Conservation (phyloP, 92 coral and sea anemone species). For the Plumapathes pennacea region DNA sequence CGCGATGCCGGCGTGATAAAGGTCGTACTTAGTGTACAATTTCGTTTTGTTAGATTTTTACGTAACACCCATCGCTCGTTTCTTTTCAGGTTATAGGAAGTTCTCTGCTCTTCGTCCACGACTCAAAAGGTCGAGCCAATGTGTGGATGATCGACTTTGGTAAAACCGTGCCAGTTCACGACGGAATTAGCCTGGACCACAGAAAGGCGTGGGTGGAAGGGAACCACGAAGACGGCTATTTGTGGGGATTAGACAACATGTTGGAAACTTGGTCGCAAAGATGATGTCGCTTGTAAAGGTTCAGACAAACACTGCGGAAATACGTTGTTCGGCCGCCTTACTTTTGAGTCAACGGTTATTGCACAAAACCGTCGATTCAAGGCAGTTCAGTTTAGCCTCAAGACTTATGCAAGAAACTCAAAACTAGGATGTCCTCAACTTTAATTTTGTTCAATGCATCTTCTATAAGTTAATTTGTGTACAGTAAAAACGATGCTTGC, state of each 20-base stretch:
- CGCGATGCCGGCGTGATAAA: too few relatives aligned
- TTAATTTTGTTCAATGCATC: too few relatives aligned
- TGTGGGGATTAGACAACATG: constrained; percentile 97
- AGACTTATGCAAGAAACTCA: too few relatives aligned
- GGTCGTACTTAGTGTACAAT: background rate
- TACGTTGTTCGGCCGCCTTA: too few relatives aligned
- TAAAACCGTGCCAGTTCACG: constrained; percentile 78
- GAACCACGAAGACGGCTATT: constrained; percentile 95
- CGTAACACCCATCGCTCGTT: background rate
- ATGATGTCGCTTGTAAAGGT: constrained; percentile 9
- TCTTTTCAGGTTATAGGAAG: constrained; percentile 87
- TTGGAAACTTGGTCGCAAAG: constrained; percentile 84
- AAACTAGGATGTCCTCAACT: too few relatives aligned
- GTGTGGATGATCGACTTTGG: constrained; percentile 99
- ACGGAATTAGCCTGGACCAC: constrained; percentile 65
- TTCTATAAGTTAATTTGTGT: too few relatives aligned
- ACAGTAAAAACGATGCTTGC: too few relatives aligned
- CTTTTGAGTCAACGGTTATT: too few relatives aligned
- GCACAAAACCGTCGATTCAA: too few relatives aligned
- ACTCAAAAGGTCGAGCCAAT: constrained; percentile 78
- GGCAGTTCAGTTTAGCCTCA: too few relatives aligned
- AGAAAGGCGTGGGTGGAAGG: constrained; percentile 89
- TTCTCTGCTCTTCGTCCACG: constrained; percentile 92
- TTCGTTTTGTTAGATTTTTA: background rate
- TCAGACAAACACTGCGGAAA: too few relatives aligned